Percentiles rank a stretch among this genome's conserved stretches.
phyloP scores from a whole-genome alignment of 2,113 vertebrate genomes.

The Pelecanoides urinatrix region DNA sequence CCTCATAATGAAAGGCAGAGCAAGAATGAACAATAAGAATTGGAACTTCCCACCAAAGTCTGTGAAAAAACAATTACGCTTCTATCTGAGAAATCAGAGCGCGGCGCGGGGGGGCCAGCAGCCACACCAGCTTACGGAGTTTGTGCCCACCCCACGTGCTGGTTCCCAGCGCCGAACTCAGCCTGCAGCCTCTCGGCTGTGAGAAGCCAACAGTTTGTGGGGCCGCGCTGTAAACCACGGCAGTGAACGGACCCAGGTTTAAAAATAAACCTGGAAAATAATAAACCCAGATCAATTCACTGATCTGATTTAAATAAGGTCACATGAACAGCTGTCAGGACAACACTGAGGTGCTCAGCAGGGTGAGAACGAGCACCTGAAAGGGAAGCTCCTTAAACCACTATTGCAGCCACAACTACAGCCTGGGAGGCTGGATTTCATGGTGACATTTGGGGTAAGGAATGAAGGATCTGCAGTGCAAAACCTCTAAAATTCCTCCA shows the following conservation, averaged over 20 bases:
- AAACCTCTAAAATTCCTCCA: background rate
- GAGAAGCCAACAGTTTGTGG: background rate
- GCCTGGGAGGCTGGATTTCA: background rate
- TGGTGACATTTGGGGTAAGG: background rate
- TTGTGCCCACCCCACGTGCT: background rate
- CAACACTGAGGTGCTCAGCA: background rate
- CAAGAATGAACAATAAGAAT: conserved; percentile 33
- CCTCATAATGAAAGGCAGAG: conserved; percentile 58
- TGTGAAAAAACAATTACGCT: conserved; percentile 3
- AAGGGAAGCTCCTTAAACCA: background rate
- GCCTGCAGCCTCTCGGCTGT: background rate
- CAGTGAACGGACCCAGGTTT: background rate
- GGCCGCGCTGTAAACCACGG: rapidly evolving
- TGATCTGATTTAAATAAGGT: background rate
- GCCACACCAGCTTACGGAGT: background rate
- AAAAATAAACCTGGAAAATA: background rate
- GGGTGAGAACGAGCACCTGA: background rate
- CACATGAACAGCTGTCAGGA: rapidly evolving
- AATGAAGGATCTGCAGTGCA: background rate
- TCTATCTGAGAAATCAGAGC: background rate
- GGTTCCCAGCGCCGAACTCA: conserved; percentile 2
- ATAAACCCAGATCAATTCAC: background rate
- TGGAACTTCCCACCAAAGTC: conserved; percentile 40
- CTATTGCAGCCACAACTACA: background rate
- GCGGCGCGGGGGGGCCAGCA: background rate